phyloP scores from a whole-genome alignment of 30 jellyfish, hydroid and myxozoan species.

The Aurelia aurita region DNA sequence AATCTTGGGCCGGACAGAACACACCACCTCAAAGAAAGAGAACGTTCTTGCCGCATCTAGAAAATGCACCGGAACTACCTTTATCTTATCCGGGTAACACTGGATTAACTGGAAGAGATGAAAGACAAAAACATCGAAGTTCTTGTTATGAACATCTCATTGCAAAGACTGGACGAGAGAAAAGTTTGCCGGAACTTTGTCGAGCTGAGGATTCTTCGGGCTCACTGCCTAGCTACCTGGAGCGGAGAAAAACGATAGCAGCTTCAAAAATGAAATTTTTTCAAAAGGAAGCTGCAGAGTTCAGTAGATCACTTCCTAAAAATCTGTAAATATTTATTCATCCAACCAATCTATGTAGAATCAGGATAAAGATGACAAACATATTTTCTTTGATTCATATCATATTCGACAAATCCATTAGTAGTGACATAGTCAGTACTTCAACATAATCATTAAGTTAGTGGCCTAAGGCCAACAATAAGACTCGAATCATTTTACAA shows the following conservation, averaged over 20 bases:
- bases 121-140: neutral
- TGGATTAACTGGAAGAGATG: neutral
- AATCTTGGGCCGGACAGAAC: slow-evolving; percentile 60
- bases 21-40: slow-evolving; percentile 37
- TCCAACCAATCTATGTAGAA: too few species aligned
- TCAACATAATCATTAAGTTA: too few species aligned
- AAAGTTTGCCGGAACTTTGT: neutral
- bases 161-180: neutral
- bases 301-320: slow-evolving; percentile 33
- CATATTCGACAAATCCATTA: too few species aligned
- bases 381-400: too few species aligned
- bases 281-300: slow-evolving; percentile 6
- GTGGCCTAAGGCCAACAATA: too few species aligned
- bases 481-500: too few species aligned
- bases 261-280: neutral
- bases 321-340: too few species aligned
- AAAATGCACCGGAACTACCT: slow-evolving; percentile 22
- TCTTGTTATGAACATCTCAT: neutral
- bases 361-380: too few species aligned
- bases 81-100: neutral
- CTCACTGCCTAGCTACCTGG: slow-evolving; percentile 3
- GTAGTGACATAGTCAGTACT: too few species aligned
- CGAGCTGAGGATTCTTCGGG: neutral
- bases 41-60: slow-evolving; percentile 57
- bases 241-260: slow-evolving; percentile 16